Base-by-base conservation (phyloP, 2,888 invertebrate genomes). In the Tiliacea citrago region DNA sequence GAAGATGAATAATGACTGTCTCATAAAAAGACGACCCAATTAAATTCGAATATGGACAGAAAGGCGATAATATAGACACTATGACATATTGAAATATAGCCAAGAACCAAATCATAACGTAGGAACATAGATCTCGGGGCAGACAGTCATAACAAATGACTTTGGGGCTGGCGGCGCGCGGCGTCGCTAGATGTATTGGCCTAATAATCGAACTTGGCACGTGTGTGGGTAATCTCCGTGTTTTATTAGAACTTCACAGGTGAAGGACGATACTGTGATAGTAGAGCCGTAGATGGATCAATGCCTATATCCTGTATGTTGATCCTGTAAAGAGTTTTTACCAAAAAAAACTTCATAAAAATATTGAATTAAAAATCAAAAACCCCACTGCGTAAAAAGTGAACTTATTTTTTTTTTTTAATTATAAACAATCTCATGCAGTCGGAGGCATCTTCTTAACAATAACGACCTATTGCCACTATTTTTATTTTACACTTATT, bases 81-180 rank as follows among this genome's bases (percentile, higher is more conserved):
- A 49, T 79, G 75, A 80, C 65, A 75, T 61, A 66, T 80, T 75
- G 81, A 69, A 80, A 80, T 75, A 61, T n/a, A 62, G 42, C 68
- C 69, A 60, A 68, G 47, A 79, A 68, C 42, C 73, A 78, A 82
- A 78, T 78, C 66, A 73, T 82, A 82, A 73, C 67, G 73, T 55
- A n/a, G 58, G 45, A 24, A 73, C 58, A 73, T 82, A 68, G 61
- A 73, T 81, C 61, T 82, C 35, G 61, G 1, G 58, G 39, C 55
- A 42, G 79, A 62, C 82, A 78, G 13, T 58, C 49, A 73, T 69
- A 82, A 82, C 66, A 73, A 82, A 81, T 82, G 82, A 51, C 73
- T 81, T 12, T 42, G 73, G 24, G 53, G 53, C 10, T 12, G 68
- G 55, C 42, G 66, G n/a, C n/a, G n/a, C n/a, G n/a, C n/a, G n/a